phyloP scores from a whole-genome alignment of 1,140 invertebrate genomes.

The Pogonomyrmex barbatus region DNA sequence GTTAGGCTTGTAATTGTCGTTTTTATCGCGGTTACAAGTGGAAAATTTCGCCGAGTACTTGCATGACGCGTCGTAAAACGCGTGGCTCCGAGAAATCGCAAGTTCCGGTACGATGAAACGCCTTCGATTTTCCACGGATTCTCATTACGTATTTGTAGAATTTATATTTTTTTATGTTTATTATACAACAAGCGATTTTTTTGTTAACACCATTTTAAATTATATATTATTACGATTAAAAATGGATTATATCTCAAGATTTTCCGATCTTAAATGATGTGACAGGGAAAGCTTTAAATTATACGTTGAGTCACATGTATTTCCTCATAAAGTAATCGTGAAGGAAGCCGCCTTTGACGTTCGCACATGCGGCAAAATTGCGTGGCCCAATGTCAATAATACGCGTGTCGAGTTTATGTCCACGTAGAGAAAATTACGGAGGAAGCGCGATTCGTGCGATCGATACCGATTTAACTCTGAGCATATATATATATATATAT shows the following conservation, averaged over 20 bases:
- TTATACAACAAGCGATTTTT: too few relatives aligned
- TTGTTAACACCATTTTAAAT: too few relatives aligned
- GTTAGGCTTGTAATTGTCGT: background rate
- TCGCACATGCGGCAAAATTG: background rate
- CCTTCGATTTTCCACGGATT: background rate
- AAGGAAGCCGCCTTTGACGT: background rate
- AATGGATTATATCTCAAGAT: background rate
- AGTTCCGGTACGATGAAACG: background rate
- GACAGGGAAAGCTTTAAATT: background rate
- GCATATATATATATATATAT: too few relatives aligned
- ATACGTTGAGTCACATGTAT: background rate
- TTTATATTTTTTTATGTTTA: too few relatives aligned
- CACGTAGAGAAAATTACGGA: background rate
- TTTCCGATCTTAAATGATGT: background rate
- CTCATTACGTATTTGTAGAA: background rate
- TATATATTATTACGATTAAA: too few relatives aligned
- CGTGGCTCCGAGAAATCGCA: background rate
- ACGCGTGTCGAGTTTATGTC: background rate
- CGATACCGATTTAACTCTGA: constrained; percentile 16
- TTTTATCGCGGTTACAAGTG: background rate
- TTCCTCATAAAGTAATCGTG: background rate
- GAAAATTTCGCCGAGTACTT: background rate
- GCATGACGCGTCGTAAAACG: background rate
- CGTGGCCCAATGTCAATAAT: too few relatives aligned
- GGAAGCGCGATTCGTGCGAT: background rate